Conservation (phyloP, 2,113 vertebrate genomes). For the Centropus unirufus region DNA sequence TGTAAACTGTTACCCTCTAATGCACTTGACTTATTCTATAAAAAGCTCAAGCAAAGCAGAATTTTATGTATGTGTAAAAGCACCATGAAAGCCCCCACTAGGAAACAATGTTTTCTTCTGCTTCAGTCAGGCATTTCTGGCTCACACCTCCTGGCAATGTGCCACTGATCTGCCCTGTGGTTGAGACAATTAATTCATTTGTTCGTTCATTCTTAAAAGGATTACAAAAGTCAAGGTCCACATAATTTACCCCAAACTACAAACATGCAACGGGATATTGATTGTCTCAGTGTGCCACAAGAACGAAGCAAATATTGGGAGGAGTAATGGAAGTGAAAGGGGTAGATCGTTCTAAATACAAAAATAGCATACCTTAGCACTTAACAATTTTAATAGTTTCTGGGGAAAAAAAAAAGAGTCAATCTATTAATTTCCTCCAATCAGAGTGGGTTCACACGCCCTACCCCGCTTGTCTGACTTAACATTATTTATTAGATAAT, state of each 20-base stretch:
- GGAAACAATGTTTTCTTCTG: not conserved
- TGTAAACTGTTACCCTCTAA: not conserved
- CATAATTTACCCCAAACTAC: not conserved
- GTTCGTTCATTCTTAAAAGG: not conserved
- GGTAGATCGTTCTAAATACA: not conserved
- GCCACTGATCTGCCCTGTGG: not conserved
- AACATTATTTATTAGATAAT: not conserved
- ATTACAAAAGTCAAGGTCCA: not conserved
- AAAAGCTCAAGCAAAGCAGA: not conserved
- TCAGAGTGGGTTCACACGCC: not conserved
- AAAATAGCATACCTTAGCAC: not conserved
- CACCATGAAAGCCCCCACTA: not conserved
- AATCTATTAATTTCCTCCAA: not conserved
- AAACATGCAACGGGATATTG: not conserved
- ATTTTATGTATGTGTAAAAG: not conserved
- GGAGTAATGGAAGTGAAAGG: not conserved
- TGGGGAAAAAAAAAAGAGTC: not conserved
- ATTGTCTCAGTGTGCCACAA: not conserved
- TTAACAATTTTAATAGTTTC: not conserved
- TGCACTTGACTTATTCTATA: not conserved
- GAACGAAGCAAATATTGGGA: not conserved
- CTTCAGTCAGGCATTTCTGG: not conserved
- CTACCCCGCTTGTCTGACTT: not conserved
- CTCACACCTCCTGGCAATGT: not conserved
- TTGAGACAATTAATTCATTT: not conserved